phyloP scores from a whole-genome alignment of 1,140 invertebrate genomes.

The Panulirus ornatus region DNA sequence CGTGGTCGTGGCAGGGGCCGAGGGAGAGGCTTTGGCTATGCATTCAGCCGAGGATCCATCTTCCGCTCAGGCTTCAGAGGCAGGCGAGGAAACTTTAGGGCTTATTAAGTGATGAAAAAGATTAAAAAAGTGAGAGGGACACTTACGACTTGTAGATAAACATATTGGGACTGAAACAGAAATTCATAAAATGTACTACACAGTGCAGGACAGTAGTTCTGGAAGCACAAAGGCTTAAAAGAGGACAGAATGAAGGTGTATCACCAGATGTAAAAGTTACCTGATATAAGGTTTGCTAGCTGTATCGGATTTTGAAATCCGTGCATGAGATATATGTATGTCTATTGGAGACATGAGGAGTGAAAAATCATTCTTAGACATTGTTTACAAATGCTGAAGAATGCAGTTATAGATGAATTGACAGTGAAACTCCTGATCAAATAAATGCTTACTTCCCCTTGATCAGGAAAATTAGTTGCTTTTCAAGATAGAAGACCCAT shows the following conservation, averaged over 20 bases:
- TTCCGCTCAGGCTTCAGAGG: conserved; percentile 50
- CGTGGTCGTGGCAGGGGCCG: conserved; percentile 50
- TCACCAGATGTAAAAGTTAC: background rate
- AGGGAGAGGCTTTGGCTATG: conserved; percentile 56
- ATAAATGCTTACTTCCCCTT: no score
- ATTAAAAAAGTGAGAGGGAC: background rate
- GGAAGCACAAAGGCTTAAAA: background rate
- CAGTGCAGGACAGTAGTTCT: background rate
- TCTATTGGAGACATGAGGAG: no score
- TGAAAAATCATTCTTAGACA: no score
- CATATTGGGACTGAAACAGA: background rate
- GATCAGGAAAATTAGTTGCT: no score
- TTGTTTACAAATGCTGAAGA: no score
- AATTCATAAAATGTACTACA: background rate
- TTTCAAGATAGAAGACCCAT: background rate
- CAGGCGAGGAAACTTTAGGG: conserved; percentile 38
- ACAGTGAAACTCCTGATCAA: no score
- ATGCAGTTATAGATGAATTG: no score
- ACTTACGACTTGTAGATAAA: background rate
- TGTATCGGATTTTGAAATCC: no score
- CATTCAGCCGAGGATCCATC: conserved; percentile 31
- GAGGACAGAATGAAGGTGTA: background rate
- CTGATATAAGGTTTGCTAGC: no score
- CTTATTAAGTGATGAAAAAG: conserved; percentile 17
- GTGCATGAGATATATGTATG: no score